phyloP scores from a whole-genome alignment of 2,797 vertebrate species.

The Pipistrellus kuhlii region DNA sequence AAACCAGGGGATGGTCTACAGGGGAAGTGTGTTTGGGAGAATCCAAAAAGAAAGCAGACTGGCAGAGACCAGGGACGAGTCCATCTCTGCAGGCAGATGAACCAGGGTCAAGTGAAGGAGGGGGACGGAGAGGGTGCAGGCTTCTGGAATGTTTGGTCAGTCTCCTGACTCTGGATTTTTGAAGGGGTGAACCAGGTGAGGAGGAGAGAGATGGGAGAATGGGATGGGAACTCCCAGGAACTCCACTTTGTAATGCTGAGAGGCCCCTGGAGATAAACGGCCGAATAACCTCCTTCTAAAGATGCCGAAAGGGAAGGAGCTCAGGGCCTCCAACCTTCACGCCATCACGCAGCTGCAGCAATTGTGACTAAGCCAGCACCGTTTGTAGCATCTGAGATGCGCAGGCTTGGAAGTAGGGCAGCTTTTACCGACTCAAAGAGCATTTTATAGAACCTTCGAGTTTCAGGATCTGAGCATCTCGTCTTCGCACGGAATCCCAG shows the following conservation, averaged over 20 bases:
- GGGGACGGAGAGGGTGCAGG: background rate
- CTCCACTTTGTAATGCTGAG: background rate
- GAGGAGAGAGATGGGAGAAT: background rate
- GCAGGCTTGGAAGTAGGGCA: background rate
- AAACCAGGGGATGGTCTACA: no score
- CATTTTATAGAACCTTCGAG: constrained; percentile 27
- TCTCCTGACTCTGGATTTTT: background rate
- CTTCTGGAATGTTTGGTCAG: background rate
- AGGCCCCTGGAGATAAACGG: background rate
- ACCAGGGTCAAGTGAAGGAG: background rate
- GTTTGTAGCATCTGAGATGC: background rate
- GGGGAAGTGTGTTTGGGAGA: background rate
- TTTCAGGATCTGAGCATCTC: constrained; percentile 47
- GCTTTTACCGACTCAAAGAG: background rate
- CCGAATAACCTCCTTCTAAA: background rate
- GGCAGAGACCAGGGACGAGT: background rate
- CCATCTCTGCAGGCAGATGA: background rate
- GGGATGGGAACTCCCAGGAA: background rate
- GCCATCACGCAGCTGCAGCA: background rate
- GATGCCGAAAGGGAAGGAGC: background rate
- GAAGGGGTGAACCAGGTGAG: background rate
- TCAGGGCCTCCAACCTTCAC: background rate
- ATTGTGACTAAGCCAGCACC: background rate
- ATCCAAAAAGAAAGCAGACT: background rate
- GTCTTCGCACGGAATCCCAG: constrained; percentile 16